Base-by-base conservation (phyloP, 2,797 vertebrate genomes). In the Acridotheres tristis region DNA sequence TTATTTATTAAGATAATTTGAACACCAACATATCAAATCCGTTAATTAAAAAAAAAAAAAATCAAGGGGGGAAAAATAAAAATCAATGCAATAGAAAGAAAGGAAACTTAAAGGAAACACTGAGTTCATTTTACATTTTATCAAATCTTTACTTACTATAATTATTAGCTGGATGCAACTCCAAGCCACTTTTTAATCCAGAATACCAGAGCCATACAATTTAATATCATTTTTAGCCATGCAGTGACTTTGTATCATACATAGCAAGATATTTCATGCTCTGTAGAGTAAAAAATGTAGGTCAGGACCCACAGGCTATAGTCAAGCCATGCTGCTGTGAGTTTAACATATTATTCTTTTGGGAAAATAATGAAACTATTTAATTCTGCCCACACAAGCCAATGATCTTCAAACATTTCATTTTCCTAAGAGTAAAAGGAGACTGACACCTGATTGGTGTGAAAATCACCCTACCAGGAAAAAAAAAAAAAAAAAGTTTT, bases 331-430 rank as follows among this genome's bases (percentile, higher is more conserved):
- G 77, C 73, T 92, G 40, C 74, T 89, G 16, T 93, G 86, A 83
- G 62, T 89, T 90, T 75, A 89, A 71, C 63, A 20, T 92, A 77
- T 72, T 85, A 86, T 87, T 84, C 61, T 91, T 84, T 23, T 9
- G 87, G 66, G 69, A 92, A 93, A 94, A 94, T 59, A 91, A 81
- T 80, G 73, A 89, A 96, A 94, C 86, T 61, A 88, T 90, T 95
- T 94, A 30, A 94, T 93, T 93, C 96, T 87, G 61, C 50, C 79
- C 36, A 66, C 30, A 89, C 47, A 90, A 94, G 36, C 63, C 88
- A 92, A 67, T 78, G 54, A 95, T 77, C 69, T 94, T 96, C 89
- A 93, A 96, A 93, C 48, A 62, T 78, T 66, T 21, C 7, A 19
- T 58, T 78, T 88, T 62, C 67, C 89, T 75, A 81, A 79, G 79